Base-by-base conservation (phyloP, 2,113 vertebrate species). In the Progne subis region DNA sequence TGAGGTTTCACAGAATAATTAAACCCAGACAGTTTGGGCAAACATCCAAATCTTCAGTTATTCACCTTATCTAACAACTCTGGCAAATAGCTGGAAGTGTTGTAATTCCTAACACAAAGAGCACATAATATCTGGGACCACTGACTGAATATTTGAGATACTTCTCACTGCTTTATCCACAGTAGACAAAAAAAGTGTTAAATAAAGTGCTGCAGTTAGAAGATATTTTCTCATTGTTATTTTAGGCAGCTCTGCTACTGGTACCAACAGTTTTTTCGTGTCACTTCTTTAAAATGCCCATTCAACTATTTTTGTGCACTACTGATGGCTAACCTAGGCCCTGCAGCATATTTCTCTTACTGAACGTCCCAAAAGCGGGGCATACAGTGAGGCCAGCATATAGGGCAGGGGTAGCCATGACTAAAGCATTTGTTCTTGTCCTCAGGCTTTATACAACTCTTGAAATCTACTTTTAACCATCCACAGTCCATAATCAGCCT, bases 1-100 rank as follows among this genome's bases (percentile, higher is more conserved):
- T 53, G 80, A 92, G 82, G 82, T 83, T 95, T 97, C 90, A 86
- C 26, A n/a, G 68, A 55, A 67, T 93, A 96, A 96, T 93, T 95
- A 93, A 93, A 91, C 31, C 41, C 4, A 1, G 71, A 88, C 76
- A 86, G 79, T 64, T 90, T 82, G 79, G 85, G 87, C 87, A 85
- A 96, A 91, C 67, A 95, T 70, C 71, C 88, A 91, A n/a, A 90
- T 83, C 85, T 86, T 70, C 75, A 34, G 46, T 52, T 91, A 80
- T 37, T 90, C 92, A 91, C 90, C 90, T 94, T 77, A 34, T 72
- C 90, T 95, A 86, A 93, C 64, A 93, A 74, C 43, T 74, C 90
- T 29, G 56, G 79, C 85, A 96, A 82, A 94, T 64, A 80, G 47
- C 46, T 92, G 34, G 60, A 82, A 67, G 85, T 68, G 68, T 7